Conservation (phyloP, 1,140 invertebrate genomes). For the Polypedilum pembai region DNA sequence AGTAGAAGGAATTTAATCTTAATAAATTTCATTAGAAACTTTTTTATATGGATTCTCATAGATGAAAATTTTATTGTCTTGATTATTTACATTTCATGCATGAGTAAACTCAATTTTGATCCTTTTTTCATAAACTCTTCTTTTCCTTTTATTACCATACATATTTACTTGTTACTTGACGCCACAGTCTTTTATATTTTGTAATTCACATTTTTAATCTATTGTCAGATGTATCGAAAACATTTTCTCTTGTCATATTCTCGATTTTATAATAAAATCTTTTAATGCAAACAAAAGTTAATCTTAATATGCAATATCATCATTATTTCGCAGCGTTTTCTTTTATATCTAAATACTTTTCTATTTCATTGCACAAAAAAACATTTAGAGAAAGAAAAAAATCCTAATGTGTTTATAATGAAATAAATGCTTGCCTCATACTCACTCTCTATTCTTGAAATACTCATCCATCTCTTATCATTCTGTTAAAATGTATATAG, state of each 20-base stretch:
- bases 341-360: neutral
- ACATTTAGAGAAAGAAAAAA: neutral
- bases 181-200: neutral
- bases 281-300: too few species aligned
- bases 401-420: conserved; percentile 26
- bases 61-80: neutral
- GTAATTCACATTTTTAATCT: too few species aligned
- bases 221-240: too few species aligned
- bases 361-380: neutral
- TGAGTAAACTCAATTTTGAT: conserved; percentile 1
- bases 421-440: conserved; percentile 20
- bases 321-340: too few species aligned
- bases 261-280: too few species aligned
- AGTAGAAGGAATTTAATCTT: too few species aligned
- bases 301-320: too few species aligned
- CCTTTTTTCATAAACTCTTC: neutral
- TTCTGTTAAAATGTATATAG: too few species aligned
- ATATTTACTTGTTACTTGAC: neutral
- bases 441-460: neutral
- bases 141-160: neutral
- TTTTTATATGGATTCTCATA: neutral
- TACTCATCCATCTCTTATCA: too few species aligned
- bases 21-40: neutral
- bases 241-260: too few species aligned
- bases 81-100: neutral